Evolutionary conservation across 2,113 vertebrate species (phyloP).

Genomic region (human): DNA sequence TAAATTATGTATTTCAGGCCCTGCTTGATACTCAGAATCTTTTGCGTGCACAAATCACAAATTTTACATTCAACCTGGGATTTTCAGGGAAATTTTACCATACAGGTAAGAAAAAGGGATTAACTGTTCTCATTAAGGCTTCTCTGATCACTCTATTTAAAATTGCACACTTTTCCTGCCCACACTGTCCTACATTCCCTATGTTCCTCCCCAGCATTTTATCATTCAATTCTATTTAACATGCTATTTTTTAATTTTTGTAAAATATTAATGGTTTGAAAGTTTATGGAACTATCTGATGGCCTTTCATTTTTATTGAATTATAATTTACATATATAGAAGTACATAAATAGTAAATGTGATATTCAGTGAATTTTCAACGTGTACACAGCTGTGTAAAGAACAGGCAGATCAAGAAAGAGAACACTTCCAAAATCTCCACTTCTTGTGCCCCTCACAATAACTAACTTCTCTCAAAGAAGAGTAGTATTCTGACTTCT

Average conservation of each 20-base stretch:
- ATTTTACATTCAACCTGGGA: conserved; percentile 92
- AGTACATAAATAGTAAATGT: neutral
- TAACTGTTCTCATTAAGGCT: neutral
- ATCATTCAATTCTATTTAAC: neutral
- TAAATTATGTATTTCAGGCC: conserved; percentile 84
- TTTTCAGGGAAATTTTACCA: conserved; percentile 93
- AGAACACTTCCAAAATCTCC: neutral
- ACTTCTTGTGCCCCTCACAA: rapidly evolving
- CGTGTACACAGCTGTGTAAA: neutral
- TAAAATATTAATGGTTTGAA: neutral
- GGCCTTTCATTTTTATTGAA: neutral
- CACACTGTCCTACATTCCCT: neutral
- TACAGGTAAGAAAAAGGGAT: conserved; percentile 84
- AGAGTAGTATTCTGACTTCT: neutral
- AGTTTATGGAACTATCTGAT: neutral
- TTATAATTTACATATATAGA: neutral
- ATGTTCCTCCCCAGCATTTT: neutral
- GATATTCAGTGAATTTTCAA: neutral
- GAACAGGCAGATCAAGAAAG: neutral
- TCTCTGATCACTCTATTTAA: neutral
- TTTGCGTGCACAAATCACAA: conserved; percentile 87
- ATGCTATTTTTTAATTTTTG: neutral
- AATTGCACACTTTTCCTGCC: neutral
- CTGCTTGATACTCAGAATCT: conserved; percentile 90
- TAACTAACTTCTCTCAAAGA: neutral